Conservation (phyloP, 2,113 vertebrate genomes). For the Aphyosemion australe region DNA sequence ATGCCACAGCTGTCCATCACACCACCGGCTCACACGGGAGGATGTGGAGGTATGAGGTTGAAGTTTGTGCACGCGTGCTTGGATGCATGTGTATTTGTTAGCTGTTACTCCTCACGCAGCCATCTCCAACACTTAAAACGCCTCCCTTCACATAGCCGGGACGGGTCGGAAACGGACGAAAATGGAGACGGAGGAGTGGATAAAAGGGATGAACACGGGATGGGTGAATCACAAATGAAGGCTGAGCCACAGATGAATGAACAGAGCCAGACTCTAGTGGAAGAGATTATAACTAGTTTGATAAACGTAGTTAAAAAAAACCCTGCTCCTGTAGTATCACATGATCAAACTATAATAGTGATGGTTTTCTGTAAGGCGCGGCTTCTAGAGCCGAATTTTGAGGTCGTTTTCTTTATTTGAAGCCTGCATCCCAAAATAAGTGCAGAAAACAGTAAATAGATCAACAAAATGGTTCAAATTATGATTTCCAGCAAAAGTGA, state of each 20-base stretch:
- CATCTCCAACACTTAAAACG: slow-evolving; percentile 57
- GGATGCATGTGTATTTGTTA: slow-evolving; percentile 16
- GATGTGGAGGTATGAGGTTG: slow-evolving; percentile 19
- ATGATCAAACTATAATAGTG: too few relatives aligned
- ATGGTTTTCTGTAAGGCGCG: too few relatives aligned
- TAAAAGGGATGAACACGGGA: slow-evolving; percentile 54
- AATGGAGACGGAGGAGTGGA: slow-evolving; percentile 49
- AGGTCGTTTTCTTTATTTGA: too few relatives aligned
- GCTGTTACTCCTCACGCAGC: slow-evolving; percentile 45
- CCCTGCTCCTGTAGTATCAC: too few relatives aligned
- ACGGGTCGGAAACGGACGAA: slow-evolving; percentile 54
- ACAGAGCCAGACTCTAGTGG: neutral
- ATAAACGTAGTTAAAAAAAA: neutral
- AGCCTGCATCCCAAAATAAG: neutral
- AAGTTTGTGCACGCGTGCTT: slow-evolving; percentile 13
- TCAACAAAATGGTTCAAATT: neutral
- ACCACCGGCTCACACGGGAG: slow-evolving; percentile 30
- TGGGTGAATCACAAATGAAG: slow-evolving; percentile 45
- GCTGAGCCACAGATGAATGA: slow-evolving; percentile 39
- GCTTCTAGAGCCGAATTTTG: too few relatives aligned
- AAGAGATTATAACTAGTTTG: slow-evolving; percentile 5
- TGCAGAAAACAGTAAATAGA: neutral
- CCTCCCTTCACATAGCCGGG: slow-evolving; percentile 48
- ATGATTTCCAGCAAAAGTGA: neutral
- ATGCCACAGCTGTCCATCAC: slow-evolving; percentile 77